A percentile compares a stretch with the other conserved stretches of the same genome.
phyloP scores from a whole-genome alignment of 2,113 vertebrate species.

The Leucosticte australis region DNA sequence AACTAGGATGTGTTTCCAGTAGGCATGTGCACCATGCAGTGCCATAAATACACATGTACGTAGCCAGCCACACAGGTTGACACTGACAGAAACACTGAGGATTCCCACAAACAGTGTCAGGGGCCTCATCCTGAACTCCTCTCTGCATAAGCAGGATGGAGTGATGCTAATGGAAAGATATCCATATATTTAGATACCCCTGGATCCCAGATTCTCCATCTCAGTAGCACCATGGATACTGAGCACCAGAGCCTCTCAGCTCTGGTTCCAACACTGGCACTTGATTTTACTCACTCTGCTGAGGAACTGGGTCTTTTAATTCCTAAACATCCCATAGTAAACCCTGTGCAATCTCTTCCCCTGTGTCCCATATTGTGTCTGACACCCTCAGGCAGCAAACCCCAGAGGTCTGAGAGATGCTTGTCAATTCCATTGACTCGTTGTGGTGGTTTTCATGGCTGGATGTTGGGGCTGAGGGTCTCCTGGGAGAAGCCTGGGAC shows the following conservation, averaged over 20 bases:
- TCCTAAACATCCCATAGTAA: neutral
- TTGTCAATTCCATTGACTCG: neutral
- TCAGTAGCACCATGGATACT: too few species aligned
- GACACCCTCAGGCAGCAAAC: neutral
- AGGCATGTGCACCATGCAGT: neutral
- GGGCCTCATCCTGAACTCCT: neutral
- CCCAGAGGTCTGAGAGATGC: neutral
- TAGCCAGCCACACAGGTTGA: neutral
- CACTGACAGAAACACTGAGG: neutral
- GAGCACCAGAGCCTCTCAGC: neutral
- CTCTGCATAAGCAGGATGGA: neutral
- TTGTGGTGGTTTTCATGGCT: neutral
- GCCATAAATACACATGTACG: rapidly evolving
- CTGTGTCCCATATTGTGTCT: rapidly evolving
- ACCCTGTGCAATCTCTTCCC: neutral
- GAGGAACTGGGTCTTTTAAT: neutral
- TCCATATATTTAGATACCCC: neutral
- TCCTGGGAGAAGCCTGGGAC: neutral
- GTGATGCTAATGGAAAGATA: neutral
- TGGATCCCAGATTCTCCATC: neutral
- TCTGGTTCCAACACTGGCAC: neutral
- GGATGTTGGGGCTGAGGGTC: neutral
- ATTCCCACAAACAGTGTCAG: neutral
- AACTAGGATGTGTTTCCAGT: neutral
- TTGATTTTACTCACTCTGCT: neutral